Base-by-base conservation (phyloP, 2,797 vertebrate genomes). In the Neosilurus hyrtlii region DNA sequence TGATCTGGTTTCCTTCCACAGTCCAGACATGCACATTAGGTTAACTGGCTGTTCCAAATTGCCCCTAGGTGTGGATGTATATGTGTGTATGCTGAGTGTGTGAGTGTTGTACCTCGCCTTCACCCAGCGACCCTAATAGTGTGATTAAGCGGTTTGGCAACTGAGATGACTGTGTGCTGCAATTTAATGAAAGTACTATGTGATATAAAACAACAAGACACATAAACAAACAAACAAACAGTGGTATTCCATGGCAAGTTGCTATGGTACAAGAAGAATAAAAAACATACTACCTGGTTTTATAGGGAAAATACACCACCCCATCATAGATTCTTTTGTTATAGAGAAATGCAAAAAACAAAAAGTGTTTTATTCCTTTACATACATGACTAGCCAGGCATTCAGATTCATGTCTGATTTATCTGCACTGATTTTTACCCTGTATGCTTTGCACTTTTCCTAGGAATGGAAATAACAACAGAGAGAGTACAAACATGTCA, bases 401-500 rank as follows among this genome's bases (percentile, higher is more conserved):
- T 16, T 54, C 51, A 0, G 4, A n/a, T 71, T 26, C 26, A 20
- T 14, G 37, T 15, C 24, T 54, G 24, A 73, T 3, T 9, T 61
- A 20, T 76, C 2, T 24, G 10, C 54, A 52, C 35, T 49, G 71
- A 76, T 70, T 30, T 49, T 43, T 2, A 49, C 26, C 43, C 20
- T 62, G 51, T 24, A n/a, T 78, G 4, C 62, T 22, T 16, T 83
- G 3, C 59, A 20, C 71, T 12, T 81, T 78, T 37, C 26, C 62
- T 80, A 92, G 89, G 65, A 65, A 63, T 12, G 62, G 51, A 49
- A 67, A 37, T 10, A 83, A 84, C 20, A 72, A 73, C 16, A 18
- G 79, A 52, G 71, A 57, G n/a, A 72, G 78, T 35, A 62, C 76
- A 16, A 78, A 82, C 82, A 18, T 57, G 63, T 70, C 76, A 35